Evolutionary conservation across 2,888 invertebrate species (phyloP).

Genomic region (Nasonovia ribisnigri): DNA sequence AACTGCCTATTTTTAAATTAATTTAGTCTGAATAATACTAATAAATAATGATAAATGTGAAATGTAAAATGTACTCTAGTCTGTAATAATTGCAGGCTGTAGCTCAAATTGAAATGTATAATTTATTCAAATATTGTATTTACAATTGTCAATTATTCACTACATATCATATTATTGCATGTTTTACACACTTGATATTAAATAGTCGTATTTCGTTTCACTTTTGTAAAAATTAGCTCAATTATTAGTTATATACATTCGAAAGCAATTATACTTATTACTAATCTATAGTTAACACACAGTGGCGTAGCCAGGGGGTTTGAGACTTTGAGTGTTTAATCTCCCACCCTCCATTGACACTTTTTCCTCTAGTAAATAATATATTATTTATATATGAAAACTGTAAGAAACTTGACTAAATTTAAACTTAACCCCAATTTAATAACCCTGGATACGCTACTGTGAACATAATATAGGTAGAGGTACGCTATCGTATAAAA

Average conservation of each 20-base stretch:
- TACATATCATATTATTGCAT: too few relatives aligned
- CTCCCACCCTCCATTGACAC: too few relatives aligned
- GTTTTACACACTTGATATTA: background rate
- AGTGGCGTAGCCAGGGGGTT: too few relatives aligned
- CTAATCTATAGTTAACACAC: background rate
- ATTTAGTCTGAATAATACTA: background rate
- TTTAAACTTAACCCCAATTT: too few relatives aligned
- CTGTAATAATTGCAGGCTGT: too few relatives aligned
- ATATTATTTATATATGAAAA: too few relatives aligned
- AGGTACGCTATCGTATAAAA: background rate
- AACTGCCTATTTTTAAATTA: background rate
- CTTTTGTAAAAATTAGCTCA: background rate
- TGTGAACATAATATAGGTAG: background rate
- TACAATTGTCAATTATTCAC: background rate
- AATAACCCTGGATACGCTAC: too few relatives aligned
- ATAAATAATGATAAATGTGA: background rate
- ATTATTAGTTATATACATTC: background rate
- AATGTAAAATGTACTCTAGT: too few relatives aligned
- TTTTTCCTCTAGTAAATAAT: too few relatives aligned
- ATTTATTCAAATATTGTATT: background rate
- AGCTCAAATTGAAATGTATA: background rate
- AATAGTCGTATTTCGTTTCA: background rate
- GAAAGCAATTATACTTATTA: background rate
- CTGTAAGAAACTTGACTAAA: too few relatives aligned
- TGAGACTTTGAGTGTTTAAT: too few relatives aligned